Percentiles rank a stretch among this genome's conserved stretches.
Conservation (phyloP, 2,797 vertebrate genomes). For the Darevskia nairensis region DNA sequence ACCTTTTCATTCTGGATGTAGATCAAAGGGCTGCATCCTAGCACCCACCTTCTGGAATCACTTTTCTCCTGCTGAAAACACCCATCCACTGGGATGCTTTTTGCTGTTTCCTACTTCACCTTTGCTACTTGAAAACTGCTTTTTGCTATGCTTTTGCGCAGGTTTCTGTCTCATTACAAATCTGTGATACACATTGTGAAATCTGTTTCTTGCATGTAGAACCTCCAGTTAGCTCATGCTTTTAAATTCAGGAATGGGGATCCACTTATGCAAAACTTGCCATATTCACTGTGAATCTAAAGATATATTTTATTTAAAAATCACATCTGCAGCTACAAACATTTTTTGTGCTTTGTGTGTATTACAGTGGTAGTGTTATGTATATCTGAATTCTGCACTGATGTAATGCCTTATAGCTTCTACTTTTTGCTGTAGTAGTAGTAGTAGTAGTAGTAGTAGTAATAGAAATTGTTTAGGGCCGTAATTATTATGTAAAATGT, state of each 20-base stretch:
- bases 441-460: neutral
- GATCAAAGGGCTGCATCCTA: too few relatives aligned
- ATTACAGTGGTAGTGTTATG: neutral
- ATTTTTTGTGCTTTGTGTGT: too few relatives aligned
- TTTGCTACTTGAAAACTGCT: too few relatives aligned
- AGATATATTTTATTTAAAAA: too few relatives aligned
- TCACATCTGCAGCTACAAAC: conserved; percentile 1
- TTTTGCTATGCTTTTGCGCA: too few relatives aligned
- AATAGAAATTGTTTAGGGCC: neutral
- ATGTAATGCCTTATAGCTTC: neutral
- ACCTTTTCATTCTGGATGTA: too few relatives aligned
- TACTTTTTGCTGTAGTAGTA: conserved; percentile 3
- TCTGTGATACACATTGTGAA: neutral
- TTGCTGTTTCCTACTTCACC: too few relatives aligned
- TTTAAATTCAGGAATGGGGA: neutral
- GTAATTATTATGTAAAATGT: conserved; percentile 15
- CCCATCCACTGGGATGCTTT: too few relatives aligned
- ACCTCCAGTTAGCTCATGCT: neutral
- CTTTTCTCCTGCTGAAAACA: too few relatives aligned
- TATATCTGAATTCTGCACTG: neutral
- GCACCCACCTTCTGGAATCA: too few relatives aligned
- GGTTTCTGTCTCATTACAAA: neutral
- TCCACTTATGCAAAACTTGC: neutral
- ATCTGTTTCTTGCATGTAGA: neutral
- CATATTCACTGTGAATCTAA: neutral